Percentiles rank a stretch among this genome's conserved stretches.
Conservation (phyloP, 2,113 vertebrate genomes). For the Atherinomorus stipes region DNA sequence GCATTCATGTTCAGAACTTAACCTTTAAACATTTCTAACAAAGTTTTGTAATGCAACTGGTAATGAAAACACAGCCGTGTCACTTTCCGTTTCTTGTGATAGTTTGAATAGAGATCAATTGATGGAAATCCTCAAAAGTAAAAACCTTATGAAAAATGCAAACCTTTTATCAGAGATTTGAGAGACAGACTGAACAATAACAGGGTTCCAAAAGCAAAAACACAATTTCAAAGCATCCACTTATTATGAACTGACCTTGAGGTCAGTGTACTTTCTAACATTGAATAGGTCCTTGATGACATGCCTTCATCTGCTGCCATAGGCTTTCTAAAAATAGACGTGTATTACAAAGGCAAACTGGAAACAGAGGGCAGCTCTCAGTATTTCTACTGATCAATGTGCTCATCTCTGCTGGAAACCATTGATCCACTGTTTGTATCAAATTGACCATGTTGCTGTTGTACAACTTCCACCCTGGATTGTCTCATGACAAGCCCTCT, state of each 20-base stretch:
- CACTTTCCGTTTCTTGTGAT: constrained; percentile 10
- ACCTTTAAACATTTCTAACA: constrained; percentile 66
- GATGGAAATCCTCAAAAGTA: neutral
- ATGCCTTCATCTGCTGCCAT: constrained; percentile 71
- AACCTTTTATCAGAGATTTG: constrained; percentile 27
- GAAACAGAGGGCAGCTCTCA: constrained; percentile 70
- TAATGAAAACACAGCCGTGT: constrained; percentile 10
- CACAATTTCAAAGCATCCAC: constrained; percentile 54
- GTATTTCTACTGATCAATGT: constrained; percentile 75
- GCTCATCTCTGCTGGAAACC: constrained; percentile 76
- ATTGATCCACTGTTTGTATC: constrained; percentile 73
- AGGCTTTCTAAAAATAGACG: constrained; percentile 78
- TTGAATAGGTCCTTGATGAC: constrained; percentile 72
- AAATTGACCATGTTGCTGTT: constrained; percentile 63
- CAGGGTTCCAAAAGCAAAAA: constrained; percentile 37
- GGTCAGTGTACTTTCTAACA: constrained; percentile 77
- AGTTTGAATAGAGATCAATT: constrained; percentile 21
- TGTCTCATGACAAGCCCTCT: constrained; percentile 36
- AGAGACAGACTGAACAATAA: constrained; percentile 23
- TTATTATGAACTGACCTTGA: constrained; percentile 71
- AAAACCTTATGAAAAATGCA: constrained; percentile 13
- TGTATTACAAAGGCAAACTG: constrained; percentile 66
- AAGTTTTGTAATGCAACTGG: constrained; percentile 57
- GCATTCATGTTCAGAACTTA: constrained; percentile 84
- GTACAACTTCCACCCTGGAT: constrained; percentile 48